These are phyloP conservation scores for Dorcus parallelipipedus DNA, from an alignment of 2,888 invertebrate species.

Conservation along the genomic window DNA sequence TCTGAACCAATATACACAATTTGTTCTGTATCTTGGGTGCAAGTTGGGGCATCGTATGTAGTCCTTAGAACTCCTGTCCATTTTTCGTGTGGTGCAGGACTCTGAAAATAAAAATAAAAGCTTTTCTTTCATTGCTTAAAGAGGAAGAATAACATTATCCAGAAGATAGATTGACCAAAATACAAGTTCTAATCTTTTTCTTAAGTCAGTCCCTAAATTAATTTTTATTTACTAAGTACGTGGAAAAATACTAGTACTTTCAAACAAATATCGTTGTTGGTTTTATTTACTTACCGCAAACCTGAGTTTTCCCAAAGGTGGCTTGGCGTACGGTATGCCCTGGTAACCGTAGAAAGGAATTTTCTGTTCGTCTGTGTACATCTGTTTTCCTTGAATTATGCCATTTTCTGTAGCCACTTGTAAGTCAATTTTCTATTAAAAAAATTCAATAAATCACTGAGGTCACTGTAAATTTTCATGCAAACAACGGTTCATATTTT, in stretches of 20 bases:
- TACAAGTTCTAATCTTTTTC: not conserved
- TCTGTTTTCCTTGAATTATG: constrained; percentile 20
- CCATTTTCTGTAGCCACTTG: constrained; percentile 22
- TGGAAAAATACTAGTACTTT: too few relatives aligned
- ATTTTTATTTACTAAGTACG: too few relatives aligned
- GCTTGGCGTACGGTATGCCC: constrained; percentile 26
- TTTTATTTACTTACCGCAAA: constrained; percentile 19
- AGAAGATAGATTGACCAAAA: not conserved
- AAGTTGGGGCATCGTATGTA: constrained; percentile 21
- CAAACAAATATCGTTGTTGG: too few relatives aligned
- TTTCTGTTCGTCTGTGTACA: constrained; percentile 15
- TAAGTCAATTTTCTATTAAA: constrained; percentile 13
- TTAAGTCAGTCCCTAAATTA: not conserved
- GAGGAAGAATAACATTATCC: too few relatives aligned
- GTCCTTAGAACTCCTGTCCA: constrained; percentile 26
- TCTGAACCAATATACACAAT: constrained; percentile 29
- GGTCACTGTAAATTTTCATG: not conserved
- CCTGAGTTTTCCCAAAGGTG: constrained; percentile 23
- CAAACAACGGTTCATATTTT: too few relatives aligned
- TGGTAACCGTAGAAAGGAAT: constrained; percentile 18
- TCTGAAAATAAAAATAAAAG: constrained; percentile 1
- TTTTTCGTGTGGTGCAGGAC: constrained; percentile 11
- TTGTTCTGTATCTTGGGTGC: constrained; percentile 21
- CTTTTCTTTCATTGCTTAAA: too few relatives aligned
- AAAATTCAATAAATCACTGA: not conserved